Base-by-base conservation (phyloP, 2,113 vertebrate species). In the Agelaius tricolor region DNA sequence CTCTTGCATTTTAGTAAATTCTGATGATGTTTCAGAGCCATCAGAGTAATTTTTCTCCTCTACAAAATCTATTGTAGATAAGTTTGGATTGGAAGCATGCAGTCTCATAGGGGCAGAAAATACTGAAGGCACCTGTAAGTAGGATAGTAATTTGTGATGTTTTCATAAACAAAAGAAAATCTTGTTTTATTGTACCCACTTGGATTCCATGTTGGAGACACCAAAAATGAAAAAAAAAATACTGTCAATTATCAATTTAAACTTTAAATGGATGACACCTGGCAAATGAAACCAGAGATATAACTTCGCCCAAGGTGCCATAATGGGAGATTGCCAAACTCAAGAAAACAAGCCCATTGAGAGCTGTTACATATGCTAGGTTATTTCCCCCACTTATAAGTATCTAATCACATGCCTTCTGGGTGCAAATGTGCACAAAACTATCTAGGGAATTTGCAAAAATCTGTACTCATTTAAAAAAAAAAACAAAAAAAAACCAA, bases 61-160 rank as follows among this genome's bases (percentile, higher is more conserved):
- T 81, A 95, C 97, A 89, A 99, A 98, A 65, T 98, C 99, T 85
- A 98, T 98, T 8, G 98, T 98, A 92, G 99, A 99, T 87, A 99
- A 98, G 95, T 99, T 99, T 37, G 99, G 99, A 97, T 99, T 99
- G 74, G 99, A 99, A 78, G 99, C 99, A 43, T 99, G 99, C 21
- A 99, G 98, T 91, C 99, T 99, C 89, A 99, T 39, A 8, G 98
- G 98, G 41, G 98, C 98, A 52, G 98, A 96, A 79, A 98, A 98
- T 79, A 99, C 97, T 87, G 98, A 96, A 81, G 98, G 98, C 85
- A 98, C 98, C 98, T 98, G 76, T 33, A 95, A 88, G 59, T 18
- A 84, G 37, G 62, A 95, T 3, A 86, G 41, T 24, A 81, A 90
- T 80, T 63, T 55, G 12, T 84, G 31, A 96, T 16, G 7, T 5